Evolutionary conservation across 2,888 invertebrate species (phyloP).

Genomic region (Oscheius sp.): DNA sequence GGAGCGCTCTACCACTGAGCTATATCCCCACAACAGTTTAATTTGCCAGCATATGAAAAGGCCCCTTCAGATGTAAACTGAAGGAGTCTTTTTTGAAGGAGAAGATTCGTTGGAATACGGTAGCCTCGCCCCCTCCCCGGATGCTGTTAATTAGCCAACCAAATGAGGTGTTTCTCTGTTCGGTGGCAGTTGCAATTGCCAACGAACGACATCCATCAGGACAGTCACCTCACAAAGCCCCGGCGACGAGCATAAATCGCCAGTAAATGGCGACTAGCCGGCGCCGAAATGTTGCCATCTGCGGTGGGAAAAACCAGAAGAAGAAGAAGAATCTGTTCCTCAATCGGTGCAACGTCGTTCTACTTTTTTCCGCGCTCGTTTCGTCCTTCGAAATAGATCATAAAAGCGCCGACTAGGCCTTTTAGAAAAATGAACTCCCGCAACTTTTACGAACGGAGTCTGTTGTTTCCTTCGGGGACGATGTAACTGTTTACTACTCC

Average conservation of each 20-base stretch:
- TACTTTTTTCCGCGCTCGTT: slow-evolving; percentile 19
- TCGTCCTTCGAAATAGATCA: slow-evolving; percentile 25
- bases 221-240: slow-evolving; percentile 21
- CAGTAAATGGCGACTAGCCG: slow-evolving; percentile 11
- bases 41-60: too few species aligned
- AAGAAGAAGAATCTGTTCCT: not conserved
- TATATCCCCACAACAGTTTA: not conserved
- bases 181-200: slow-evolving; percentile 15
- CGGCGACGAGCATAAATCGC: slow-evolving; percentile 20
- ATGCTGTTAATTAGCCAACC: slow-evolving; percentile 19
- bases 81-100: not conserved
- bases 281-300: slow-evolving; percentile 28
- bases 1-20: not conserved
- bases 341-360: slow-evolving; percentile 15
- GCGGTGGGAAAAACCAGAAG: not conserved
- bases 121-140: not conserved
- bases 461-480: too few species aligned
- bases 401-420: slow-evolving; percentile 17
- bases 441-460: slow-evolving; percentile 5
- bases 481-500: too few species aligned
- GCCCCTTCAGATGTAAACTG: too few species aligned
- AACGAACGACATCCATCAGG: slow-evolving; percentile 18
- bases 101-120: not conserved
- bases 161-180: slow-evolving; percentile 20
- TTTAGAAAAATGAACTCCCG: slow-evolving; percentile 23